Evolutionary conservation across 2,113 vertebrate genomes (phyloP).

Genomic region (Rhynchomys soricoides): DNA sequence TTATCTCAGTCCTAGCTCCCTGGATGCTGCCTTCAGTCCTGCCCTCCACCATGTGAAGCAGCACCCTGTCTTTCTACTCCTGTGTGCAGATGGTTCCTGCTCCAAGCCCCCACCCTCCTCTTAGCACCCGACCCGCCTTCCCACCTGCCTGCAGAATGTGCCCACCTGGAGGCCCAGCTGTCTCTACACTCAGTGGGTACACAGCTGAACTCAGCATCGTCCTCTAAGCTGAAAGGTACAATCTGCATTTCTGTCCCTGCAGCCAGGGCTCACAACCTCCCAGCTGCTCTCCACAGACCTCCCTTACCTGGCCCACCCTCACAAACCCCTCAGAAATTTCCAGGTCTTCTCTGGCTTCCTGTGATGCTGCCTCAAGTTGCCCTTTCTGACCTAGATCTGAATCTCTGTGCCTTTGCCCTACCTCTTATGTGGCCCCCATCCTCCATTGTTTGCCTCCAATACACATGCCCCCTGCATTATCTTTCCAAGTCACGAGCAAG

Average conservation of each 20-base stretch:
- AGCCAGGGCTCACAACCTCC: not conserved
- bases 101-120: not conserved
- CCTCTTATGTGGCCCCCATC: not conserved
- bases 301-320: not conserved
- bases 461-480: not conserved
- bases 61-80: not conserved
- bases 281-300: not conserved
- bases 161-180: constrained; percentile 54
- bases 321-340: not conserved
- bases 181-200: not conserved
- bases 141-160: not conserved
- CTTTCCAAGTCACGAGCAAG: not conserved
- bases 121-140: constrained; percentile 6
- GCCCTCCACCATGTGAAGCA: not conserved
- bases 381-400: not conserved
- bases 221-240: not conserved
- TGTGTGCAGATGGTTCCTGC: not conserved
- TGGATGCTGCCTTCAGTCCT: not conserved
- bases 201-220: constrained; percentile 35
- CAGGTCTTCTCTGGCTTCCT: not conserved
- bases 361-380: not conserved
- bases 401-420: not conserved
- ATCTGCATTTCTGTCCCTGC: not conserved
- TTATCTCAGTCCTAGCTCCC: not conserved
- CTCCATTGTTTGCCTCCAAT: not conserved